Conservation (phyloP, 2,888 invertebrate species). For the Drosophila pseudotalamancana region DNA sequence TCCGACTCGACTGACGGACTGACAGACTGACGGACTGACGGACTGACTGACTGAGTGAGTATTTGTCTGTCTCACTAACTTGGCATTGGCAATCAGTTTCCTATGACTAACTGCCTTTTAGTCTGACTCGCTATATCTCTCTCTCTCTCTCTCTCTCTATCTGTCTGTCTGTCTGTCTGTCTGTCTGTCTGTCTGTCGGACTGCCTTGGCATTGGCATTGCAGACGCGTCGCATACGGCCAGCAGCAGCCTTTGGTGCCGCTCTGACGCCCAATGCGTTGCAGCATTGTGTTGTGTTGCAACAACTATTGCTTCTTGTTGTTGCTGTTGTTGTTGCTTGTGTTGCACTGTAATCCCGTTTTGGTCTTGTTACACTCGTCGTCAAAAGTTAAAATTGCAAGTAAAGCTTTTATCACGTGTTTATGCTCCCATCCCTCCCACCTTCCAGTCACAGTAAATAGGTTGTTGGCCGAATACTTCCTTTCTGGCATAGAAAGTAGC, state of each 20-base stretch:
- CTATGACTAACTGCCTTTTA: background rate
- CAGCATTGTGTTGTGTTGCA: slow-evolving; percentile 17
- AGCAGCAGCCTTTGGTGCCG: slow-evolving; percentile 57
- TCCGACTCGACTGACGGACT: slow-evolving; percentile 2
- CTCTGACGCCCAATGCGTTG: slow-evolving; percentile 42
- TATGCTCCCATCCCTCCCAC: slow-evolving; percentile 30
- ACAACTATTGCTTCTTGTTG: slow-evolving; percentile 8
- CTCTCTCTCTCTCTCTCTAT: background rate
- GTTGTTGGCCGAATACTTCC: slow-evolving; percentile 54
- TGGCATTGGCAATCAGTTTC: slow-evolving; percentile 34
- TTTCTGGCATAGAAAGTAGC: slow-evolving; percentile 74
- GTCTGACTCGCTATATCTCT: background rate
- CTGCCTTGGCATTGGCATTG: slow-evolving; percentile 42
- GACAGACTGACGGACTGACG: slow-evolving; percentile 26
- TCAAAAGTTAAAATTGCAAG: slow-evolving; percentile 69
- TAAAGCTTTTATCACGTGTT: slow-evolving; percentile 73
- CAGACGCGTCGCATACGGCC: slow-evolving; percentile 20
- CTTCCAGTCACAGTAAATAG: slow-evolving; percentile 55
- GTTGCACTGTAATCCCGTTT: slow-evolving; percentile 40
- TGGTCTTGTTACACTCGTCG: slow-evolving; percentile 42
- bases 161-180: background rate
- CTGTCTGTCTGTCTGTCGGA: slow-evolving; percentile 23
- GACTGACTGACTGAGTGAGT: slow-evolving; percentile 26
- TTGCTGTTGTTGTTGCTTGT: slow-evolving; percentile 13
- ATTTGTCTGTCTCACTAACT: too few relatives aligned